A percentile compares a stretch with the other conserved stretches of the same genome.
Conservation (phyloP, 1,140 invertebrate species). For the Papilio polyxenes region DNA sequence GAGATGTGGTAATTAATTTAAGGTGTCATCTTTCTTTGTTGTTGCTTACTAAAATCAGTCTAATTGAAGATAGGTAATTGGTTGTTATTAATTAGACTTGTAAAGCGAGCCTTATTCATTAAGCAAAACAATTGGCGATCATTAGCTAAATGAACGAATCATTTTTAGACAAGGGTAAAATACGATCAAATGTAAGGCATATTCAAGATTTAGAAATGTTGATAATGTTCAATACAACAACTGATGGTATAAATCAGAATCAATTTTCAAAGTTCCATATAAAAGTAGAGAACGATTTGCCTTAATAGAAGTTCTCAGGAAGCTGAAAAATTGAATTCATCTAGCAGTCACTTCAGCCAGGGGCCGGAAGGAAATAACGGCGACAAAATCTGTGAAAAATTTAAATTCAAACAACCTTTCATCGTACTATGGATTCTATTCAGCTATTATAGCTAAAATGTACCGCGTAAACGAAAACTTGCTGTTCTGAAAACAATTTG, state of each 20-base stretch:
- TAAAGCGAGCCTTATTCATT: not conserved
- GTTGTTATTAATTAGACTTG: not conserved
- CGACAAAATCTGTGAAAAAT: slow-evolving; percentile 26
- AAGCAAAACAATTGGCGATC: slow-evolving; percentile 4
- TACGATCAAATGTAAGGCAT: no score
- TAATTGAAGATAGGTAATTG: not conserved
- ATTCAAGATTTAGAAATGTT: not conserved
- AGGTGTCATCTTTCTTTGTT: not conserved
- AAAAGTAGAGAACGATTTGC: slow-evolving; percentile 23
- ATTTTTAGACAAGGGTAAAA: slow-evolving; percentile 3
- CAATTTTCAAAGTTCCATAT: slow-evolving; percentile 14
- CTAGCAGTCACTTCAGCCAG: not conserved
- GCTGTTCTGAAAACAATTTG: not conserved
- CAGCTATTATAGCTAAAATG: not conserved
- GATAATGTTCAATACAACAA: not conserved
- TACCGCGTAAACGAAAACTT: not conserved
- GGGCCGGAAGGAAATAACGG: slow-evolving; percentile 9
- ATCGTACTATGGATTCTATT: not conserved
- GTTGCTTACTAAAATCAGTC: not conserved
- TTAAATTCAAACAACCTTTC: slow-evolving; percentile 32
- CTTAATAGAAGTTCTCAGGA: slow-evolving; percentile 33
- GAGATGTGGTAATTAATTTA: not conserved
- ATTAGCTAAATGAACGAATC: not conserved
- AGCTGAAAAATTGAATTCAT: slow-evolving; percentile 36
- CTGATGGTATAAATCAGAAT: slow-evolving; percentile 7